Evolutionary conservation across 2,888 invertebrate species (phyloP), one percentile per base, ranked within the genome.

Genomic region (Helicoverpa assulta): DNA sequence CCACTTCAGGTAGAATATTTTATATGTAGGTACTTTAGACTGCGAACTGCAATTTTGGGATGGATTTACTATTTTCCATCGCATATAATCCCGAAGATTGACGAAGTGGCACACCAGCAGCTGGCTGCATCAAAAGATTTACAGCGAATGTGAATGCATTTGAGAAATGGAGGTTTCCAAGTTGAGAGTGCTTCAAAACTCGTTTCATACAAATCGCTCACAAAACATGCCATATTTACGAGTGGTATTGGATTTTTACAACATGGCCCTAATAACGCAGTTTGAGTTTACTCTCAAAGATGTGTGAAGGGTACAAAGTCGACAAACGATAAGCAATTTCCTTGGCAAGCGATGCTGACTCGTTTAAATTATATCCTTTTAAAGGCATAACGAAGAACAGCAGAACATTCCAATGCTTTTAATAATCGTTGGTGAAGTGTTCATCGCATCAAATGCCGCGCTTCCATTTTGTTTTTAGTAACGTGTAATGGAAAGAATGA

Each of bases 401-500:
- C 76, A 77, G 68, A 73, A 79, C 74, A 72, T 68, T 80, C 58
- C 74, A 82, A 73, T 81, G 78, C 62, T 81, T 80, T 80, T 78
- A 77, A 67, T 82, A 85, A 81, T 73, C 73, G 72, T 72, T 63
- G 60, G 74, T 69, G 65, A 70, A 80, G 68, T 74, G 67, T 65
- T 76, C 68, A 67, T 78, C 81, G 80, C 80, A 82, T 78, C 77
- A 77, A 80, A 83, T 87, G 79, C 71, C 78, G 73, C 82, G 77
- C 86, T 88, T 85, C 85, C 84, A 89, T 88, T 86, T 87, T 87
- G 84, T 86, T 85, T 83, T 70, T 86, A 85, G 82, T 85, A 83
- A 87, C 73, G 85, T 88, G 85, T 89, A 89, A 90, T 89, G 85
- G 85, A 87, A 88, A 85, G 71, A 85, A 88, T 89, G 88, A 87